Base-by-base conservation (phyloP, 2,888 invertebrate genomes). In the Sympetrum striolatum region DNA sequence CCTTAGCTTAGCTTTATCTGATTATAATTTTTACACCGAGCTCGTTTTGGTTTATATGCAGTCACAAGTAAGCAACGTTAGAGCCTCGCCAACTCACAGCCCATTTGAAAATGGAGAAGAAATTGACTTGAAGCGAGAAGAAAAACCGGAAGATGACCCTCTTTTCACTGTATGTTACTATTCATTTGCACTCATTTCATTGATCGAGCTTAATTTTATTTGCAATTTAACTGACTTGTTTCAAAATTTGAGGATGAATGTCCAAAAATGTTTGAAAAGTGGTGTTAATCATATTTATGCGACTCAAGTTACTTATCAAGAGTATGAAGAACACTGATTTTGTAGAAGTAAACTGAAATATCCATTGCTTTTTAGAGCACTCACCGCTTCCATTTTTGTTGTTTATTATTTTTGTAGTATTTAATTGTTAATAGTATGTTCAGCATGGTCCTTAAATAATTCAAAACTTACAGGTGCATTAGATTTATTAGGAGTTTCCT, bases 31-130 rank as follows among this genome's bases (percentile, higher is more conserved):
- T 73, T n/a, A 73, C 25, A 73, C 31, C 14, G 1, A 73, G 73
- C 31, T 31, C 15, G 10, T 31, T 73, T 73, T 73, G 31, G 12
- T 73, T 73, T 73, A 15, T 12, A 73, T 73, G 64, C 64, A 86
- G 86, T 25, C 86, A 31, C 86, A 86, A 37, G 60, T 60, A 37
- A 60, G 31, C 60, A 64, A 31, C 12, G 14, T 60, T 60, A 86
- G 60, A 64, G 86, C 37, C 4, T 86, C 86, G 6, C 60, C 86
- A 60, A 86, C 58, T 86, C 86, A 86, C 39, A 86, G 37, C 39
- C 60, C 86, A 60, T 86, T 86, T n/a, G 86, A 86, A 86, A 86
- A 86, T 60, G 86, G 86, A 86, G 86, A 86, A 14, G 86, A 86
- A 86, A 86, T 86, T 60, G 86, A 86, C 31, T 48, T 86, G 64